Base-by-base conservation (phyloP, 2,797 vertebrate genomes). In the Phataginus tricuspis region DNA sequence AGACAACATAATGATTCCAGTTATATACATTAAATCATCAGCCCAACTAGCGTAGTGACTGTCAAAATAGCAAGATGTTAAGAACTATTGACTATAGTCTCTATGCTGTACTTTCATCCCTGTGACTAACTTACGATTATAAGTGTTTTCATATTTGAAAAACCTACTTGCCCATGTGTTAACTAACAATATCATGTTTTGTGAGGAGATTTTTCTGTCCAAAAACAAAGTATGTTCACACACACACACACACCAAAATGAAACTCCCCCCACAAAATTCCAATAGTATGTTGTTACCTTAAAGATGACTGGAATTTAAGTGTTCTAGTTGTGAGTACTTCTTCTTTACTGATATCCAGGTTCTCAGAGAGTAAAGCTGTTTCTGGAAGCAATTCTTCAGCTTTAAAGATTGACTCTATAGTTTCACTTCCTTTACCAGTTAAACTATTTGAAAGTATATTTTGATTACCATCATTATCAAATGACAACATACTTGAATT, bases 281-380 rank as follows among this genome's bases (percentile, higher is more conserved):
- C 34, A 86, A 37, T 0, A 83, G 10, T 13, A 88, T 19, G 14
- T 7, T 80, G 37, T 97, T 98, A 99, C 98, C 98, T 98, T 97
- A 98, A 97, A 59, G 96, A 96, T 68, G 97, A 68, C 79, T 98
- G 98, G 7, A 99, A 99, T 96, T 99, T 98, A 97, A 99, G 98
- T 98, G 98, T 98, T 98, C 98, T 99, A 93, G 98, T 53, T 37
- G 98, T 97, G 45, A 98, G 80, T 82, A 96, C 88, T 82, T 98
- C 99, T 98, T 99, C 99, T 98, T 98, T 99, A 98, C 78, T 98
- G 63, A 98, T 98, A 82, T 98, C 99, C 96, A 98, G 97, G 83
- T 99, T 98, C 97, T 98, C 98, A 59, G 97, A 66, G 66, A 98
- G 97, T 86, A 97, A 97, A 91, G 68, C 75, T 83, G 82, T 87